Percentiles rank a stretch among this genome's conserved stretches.
These are phyloP conservation scores for Molanna angustata DNA, from an alignment of 2,888 invertebrate species.

Conservation along the genomic window DNA sequence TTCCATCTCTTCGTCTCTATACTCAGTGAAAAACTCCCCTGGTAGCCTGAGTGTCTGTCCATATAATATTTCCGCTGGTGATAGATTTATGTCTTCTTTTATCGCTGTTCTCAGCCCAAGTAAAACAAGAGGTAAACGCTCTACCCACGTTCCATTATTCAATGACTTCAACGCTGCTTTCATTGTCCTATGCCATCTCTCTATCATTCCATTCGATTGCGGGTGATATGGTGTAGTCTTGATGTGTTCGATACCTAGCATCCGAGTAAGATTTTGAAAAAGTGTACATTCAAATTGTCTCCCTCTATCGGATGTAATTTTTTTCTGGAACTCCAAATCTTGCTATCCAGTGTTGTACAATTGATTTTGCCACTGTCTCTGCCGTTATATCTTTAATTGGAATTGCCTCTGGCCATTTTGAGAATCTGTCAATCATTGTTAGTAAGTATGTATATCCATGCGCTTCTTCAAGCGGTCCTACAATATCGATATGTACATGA, in stretches of 20 bases:
- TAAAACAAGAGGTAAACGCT: slow-evolving; percentile 36
- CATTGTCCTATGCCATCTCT: slow-evolving; percentile 34
- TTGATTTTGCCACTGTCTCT: slow-evolving; percentile 5
- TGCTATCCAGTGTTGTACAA: slow-evolving; percentile 33
- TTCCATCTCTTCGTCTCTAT: too few species aligned
- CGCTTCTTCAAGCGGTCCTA: slow-evolving; percentile 26
- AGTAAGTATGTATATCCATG: not conserved
- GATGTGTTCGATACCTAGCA: slow-evolving; percentile 28
- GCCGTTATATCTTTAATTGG: slow-evolving; percentile 34
- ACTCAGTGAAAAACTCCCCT: slow-evolving; percentile 34
- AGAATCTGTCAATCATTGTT: slow-evolving; percentile 38
- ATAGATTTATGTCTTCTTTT: slow-evolving; percentile 30
- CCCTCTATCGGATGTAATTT: slow-evolving; percentile 32
- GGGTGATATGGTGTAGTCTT: slow-evolving; percentile 33
- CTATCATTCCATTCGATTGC: slow-evolving; percentile 29
- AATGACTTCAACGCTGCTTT: slow-evolving; percentile 32
- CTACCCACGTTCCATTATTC: slow-evolving; percentile 26
- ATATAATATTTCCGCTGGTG: slow-evolving; percentile 35
- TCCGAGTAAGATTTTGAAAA: slow-evolving; percentile 24
- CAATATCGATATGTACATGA: slow-evolving; percentile 36
- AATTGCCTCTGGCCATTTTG: slow-evolving; percentile 42
- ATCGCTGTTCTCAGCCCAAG: slow-evolving; percentile 35
- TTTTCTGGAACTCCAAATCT: slow-evolving; percentile 33
- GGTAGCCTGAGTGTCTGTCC: slow-evolving; percentile 35
- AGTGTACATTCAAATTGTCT: slow-evolving; percentile 29